Evolutionary conservation across 2,113 vertebrate genomes (phyloP).

Genomic region (Pelmatolapia mariae): DNA sequence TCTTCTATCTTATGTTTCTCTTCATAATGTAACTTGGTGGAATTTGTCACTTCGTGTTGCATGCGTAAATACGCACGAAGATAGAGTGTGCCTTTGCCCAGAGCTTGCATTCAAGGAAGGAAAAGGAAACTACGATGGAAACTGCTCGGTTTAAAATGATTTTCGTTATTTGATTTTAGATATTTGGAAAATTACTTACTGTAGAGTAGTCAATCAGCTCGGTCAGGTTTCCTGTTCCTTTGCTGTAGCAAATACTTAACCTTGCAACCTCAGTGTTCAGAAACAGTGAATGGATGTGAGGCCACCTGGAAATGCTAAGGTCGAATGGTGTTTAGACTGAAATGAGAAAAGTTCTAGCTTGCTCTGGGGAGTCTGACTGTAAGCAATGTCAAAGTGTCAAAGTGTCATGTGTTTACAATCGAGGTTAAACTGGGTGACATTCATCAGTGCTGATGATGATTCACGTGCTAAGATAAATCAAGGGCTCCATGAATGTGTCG

Average conservation of each 20-base stretch:
- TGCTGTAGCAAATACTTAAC: background rate
- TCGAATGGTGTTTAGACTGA: background rate
- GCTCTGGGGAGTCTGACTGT: background rate
- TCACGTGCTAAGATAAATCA: constrained; percentile 11
- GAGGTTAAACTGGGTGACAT: constrained; percentile 28
- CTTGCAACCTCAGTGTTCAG: background rate
- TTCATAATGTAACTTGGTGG: fast-evolving
- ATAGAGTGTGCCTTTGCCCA: background rate
- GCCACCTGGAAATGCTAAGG: background rate
- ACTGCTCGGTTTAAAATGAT: background rate
- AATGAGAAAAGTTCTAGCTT: background rate
- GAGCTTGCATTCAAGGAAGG: background rate
- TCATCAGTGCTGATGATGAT: constrained; percentile 30
- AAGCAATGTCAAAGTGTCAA: constrained; percentile 30
- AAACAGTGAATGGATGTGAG: background rate
- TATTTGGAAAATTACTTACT: background rate
- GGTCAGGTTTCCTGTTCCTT: fast-evolving
- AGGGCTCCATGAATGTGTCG: background rate
- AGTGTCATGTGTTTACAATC: background rate
- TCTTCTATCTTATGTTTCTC: background rate
- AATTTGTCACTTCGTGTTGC: background rate
- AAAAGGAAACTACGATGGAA: background rate
- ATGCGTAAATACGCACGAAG: constrained; percentile 18
- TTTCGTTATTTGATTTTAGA: background rate
- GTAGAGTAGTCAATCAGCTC: fast-evolving